Evolutionary conservation across 2,888 invertebrate species (phyloP), one percentile per base, ranked within the genome.

Genomic region (Oscheius sp.): DNA sequence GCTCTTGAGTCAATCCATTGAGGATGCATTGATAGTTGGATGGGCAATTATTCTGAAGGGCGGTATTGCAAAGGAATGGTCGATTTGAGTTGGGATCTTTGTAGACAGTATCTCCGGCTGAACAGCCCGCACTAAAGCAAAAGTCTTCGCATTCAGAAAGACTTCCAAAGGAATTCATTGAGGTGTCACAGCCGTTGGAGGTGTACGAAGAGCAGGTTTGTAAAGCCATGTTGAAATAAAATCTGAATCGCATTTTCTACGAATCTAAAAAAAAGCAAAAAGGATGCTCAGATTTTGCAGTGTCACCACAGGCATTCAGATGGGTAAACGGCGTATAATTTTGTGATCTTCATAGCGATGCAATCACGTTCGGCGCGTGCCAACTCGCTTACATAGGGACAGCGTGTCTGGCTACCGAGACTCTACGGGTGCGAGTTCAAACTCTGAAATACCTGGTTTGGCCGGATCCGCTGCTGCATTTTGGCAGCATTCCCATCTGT

Each of bases 181-280:
- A 80, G 10, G 81, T 81, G 42, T 82, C 81, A 52, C 83, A 83
- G 4, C 81, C 79, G 12, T 77, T 77, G 12, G 79, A 78, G 0
- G 77, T 72, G 68, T 80, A 80, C 6, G 81, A 75, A 3, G 72
- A 72, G 64, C 82, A 83, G 0, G 74, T 70, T 61, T 78, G 77
- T 3, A 72, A 67, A 4, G 80, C 75, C 68, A 73, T 71, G 70
- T 83, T 81, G 78, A 79, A 83, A 64, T 80, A 82, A 67, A 70
- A 78, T 37, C 78, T 70, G 42, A 3, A 61, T 45, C 17, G n/a
- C 20, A 34, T 50, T 50, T 50, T 15, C 20, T 37, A 37, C 37
- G 15, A 8, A 10, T 50, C n/a, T n/a, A 12, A 33, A 55, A 55
- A 55, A 33, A 15, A 20, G 33, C 34, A 63, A 63, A 63, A 63